Conservation (phyloP, 1,140 invertebrate species). For the Caenorhabditis latens region DNA sequence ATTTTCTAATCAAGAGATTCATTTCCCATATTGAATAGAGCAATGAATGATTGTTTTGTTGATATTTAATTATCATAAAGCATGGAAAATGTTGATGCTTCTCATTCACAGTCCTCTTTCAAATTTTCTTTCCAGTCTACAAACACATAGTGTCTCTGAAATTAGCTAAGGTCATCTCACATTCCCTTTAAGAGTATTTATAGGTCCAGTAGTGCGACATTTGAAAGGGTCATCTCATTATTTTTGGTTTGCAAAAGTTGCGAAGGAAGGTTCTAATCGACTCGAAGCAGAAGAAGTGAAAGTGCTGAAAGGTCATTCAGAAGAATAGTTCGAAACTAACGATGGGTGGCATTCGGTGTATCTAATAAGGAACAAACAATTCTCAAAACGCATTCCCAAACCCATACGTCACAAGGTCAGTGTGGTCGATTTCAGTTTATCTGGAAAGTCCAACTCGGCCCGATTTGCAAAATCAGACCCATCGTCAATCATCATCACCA, state of each 20-base stretch:
- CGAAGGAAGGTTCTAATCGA: conserved; percentile 25
- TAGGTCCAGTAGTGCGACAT: not conserved
- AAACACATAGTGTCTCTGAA: not conserved
- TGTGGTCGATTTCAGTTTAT: not conserved
- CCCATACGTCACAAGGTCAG: not conserved
- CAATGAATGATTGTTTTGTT: too few species aligned
- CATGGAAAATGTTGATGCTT: too few species aligned
- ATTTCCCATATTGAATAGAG: too few species aligned
- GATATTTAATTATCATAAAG: too few species aligned
- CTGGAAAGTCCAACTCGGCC: not conserved
- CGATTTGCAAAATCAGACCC: not conserved
- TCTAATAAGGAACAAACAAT: not conserved
- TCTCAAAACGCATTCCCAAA: not conserved
- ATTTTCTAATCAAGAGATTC: too few species aligned
- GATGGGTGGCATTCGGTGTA: not conserved
- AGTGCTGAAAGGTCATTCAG: conserved; percentile 12
- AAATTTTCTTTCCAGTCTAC: too few species aligned
- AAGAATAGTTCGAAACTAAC: not conserved
- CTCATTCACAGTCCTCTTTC: too few species aligned
- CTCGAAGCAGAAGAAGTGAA: not conserved
- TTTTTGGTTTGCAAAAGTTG: not conserved
- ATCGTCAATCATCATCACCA: not conserved
- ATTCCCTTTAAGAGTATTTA: not conserved
- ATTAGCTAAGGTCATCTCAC: not conserved
- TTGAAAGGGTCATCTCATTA: not conserved